phyloP scores from a whole-genome alignment of 2,797 vertebrate genomes.

The Cryptoprocta ferox region DNA sequence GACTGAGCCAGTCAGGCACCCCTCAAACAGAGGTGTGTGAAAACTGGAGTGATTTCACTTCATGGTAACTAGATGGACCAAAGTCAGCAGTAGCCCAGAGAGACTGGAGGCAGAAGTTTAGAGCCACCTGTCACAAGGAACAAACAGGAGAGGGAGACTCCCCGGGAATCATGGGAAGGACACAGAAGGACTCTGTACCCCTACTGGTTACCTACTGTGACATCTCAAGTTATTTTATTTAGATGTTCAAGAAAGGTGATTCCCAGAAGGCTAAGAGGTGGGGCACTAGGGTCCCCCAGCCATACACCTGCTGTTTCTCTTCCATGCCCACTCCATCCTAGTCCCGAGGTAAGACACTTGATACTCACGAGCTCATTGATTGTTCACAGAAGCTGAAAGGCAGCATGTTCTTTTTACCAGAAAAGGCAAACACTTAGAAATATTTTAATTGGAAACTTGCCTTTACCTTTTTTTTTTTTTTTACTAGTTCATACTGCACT shows the following conservation, averaged over 20 bases:
- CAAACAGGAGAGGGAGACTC: not conserved
- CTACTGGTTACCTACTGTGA: not conserved
- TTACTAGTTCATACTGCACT: slow-evolving; percentile 12
- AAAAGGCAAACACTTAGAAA: slow-evolving; percentile 31
- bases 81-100: not conserved
- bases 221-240: not conserved
- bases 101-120: not conserved
- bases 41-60: not conserved
- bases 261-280: slow-evolving; percentile 13
- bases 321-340: not conserved
- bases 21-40: not conserved
- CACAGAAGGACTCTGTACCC: not conserved
- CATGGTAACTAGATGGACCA: not conserved
- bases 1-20: not conserved
- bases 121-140: not conserved
- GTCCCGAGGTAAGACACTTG: not conserved
- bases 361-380: not conserved
- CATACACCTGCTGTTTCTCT: not conserved
- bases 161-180: not conserved
- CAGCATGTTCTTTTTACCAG: slow-evolving; percentile 11
- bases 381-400: not conserved
- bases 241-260: slow-evolving; percentile 21
- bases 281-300: not conserved
- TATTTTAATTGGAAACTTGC: not conserved
- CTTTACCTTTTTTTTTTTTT: not conserved